Base-by-base conservation (phyloP, 2,113 vertebrate species). In the Echinops telfairi region DNA sequence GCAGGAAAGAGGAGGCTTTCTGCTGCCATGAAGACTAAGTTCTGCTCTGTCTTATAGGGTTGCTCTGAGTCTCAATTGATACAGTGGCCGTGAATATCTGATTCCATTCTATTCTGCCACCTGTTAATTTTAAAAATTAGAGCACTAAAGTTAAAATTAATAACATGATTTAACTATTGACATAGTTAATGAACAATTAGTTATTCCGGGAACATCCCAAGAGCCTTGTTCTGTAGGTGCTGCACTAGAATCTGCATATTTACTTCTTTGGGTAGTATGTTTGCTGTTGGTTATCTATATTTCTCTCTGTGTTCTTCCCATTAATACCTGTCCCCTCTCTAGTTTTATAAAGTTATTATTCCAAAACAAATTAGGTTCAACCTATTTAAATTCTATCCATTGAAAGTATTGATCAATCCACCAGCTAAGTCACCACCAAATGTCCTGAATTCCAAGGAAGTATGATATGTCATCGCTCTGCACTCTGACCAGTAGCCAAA, bases 401-500 rank as follows among this genome's bases (percentile, higher is more conserved):
- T 86, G 38, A 73, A 33, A 38, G 89, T 90, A 71, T 2, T 66
- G 40, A 12, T 68, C 68, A 58, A 20, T 85, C 38, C 79, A 88
- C 88, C 73, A 77, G 43, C 33, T 75, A 76, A 75, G 43, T 70
- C n/a, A 81, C 86, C 43, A 91, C 23, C 33, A 79, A 90, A 83
- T 88, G 36, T 75, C 31, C 29, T 58, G 40, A 80, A 64, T 84
- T 87, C 73, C 68, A 83, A 91, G 17, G 23, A 4, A 81, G 0
- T 70, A 29, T 38, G 23, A 85, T 17, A 11, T 81, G 16, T 58
- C 2, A 9, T 40, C 81, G 20, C 75, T 86, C 79, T 60, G 62
- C 6, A 86, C 90, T 96, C 83, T 94, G 43, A 96, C 77, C 3
- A 58, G 71, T 71, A 78, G n/a, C n/a, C 85, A 93, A 84, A 38